Conservation (phyloP, 2,888 invertebrate species). For the Hemaris fuciformis region DNA sequence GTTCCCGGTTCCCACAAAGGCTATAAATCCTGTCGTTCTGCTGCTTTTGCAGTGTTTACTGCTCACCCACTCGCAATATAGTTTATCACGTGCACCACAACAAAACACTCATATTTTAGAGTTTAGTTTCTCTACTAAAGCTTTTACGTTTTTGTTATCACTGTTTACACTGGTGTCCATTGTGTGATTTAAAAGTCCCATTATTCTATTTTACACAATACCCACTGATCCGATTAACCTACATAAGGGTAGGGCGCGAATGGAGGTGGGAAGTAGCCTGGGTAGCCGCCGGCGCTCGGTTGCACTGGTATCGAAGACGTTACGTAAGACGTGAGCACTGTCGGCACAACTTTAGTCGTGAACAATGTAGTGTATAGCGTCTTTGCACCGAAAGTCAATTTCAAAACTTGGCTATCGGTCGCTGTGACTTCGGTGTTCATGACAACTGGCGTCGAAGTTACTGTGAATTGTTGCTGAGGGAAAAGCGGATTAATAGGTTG, state of each 20-base stretch:
- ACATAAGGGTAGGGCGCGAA: conserved; percentile 89
- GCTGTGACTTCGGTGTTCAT: conserved; percentile 89
- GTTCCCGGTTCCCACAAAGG: conserved; percentile 57
- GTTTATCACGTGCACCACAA: conserved; percentile 64
- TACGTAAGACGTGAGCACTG: conserved; percentile 90
- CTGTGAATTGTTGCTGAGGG: conserved; percentile 86
- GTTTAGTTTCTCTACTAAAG: conserved; percentile 44
- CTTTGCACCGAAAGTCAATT: conserved; percentile 94
- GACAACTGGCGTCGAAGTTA: conserved; percentile 90
- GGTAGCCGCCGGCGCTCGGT: conserved; percentile 85
- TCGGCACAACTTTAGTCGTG: conserved; percentile 91
- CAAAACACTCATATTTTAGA: conserved; percentile 55
- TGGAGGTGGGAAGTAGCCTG: conserved; percentile 89
- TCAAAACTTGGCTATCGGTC: conserved; percentile 90
- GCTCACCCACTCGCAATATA: conserved; percentile 65
- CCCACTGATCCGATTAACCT: conserved; percentile 60
- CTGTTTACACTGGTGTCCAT: conserved; percentile 48
- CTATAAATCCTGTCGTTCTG: conserved; percentile 64
- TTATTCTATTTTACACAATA: conserved; percentile 29
- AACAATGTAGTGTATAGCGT: conserved; percentile 93
- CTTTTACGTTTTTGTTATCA: conserved; percentile 42
- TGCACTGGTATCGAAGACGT: conserved; percentile 90
- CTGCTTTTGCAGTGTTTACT: conserved; percentile 59
- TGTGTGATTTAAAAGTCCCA: conserved; percentile 33
- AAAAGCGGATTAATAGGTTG: conserved; percentile 81